Conservation (phyloP, 2,113 vertebrate species). For the Barnardius zonarius region DNA sequence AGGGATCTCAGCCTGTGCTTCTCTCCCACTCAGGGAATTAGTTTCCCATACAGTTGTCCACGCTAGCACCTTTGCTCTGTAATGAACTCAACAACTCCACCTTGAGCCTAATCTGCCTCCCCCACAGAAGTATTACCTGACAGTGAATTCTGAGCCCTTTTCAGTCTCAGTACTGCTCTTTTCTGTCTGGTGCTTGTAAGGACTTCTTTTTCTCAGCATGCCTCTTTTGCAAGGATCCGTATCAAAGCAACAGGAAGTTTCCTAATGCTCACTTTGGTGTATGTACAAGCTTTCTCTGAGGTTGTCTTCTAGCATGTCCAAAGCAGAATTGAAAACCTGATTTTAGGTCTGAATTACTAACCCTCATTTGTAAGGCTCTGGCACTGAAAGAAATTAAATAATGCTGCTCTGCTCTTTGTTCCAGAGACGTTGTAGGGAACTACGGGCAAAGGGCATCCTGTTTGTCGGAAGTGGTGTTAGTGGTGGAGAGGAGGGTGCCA, state of each 20-base stretch:
- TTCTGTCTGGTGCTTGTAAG: background rate
- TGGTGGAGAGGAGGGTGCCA: constrained; percentile 94
- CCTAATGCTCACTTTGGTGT: background rate
- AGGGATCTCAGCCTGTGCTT: background rate
- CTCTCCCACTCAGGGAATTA: background rate
- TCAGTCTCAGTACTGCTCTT: background rate
- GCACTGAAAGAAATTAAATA: background rate
- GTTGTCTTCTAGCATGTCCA: background rate
- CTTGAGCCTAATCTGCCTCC: constrained; percentile 7
- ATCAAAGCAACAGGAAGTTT: constrained; percentile 7
- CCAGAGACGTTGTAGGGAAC: constrained; percentile 88
- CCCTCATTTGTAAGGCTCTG: background rate
- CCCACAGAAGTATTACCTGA: background rate
- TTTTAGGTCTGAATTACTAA: background rate
- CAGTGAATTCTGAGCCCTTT: background rate
- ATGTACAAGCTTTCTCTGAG: background rate
- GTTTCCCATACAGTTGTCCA: background rate
- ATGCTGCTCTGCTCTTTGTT: constrained; percentile 29
- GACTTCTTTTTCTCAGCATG: background rate
- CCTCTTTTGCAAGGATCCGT: background rate
- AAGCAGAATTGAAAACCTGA: background rate
- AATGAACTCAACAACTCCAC: background rate
- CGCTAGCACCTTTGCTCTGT: background rate
- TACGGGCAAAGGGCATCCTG: constrained; percentile 86
- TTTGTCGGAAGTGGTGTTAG: constrained; percentile 98